phyloP scores from a whole-genome alignment of 2,797 vertebrate genomes.

The Buceros bicornis region DNA sequence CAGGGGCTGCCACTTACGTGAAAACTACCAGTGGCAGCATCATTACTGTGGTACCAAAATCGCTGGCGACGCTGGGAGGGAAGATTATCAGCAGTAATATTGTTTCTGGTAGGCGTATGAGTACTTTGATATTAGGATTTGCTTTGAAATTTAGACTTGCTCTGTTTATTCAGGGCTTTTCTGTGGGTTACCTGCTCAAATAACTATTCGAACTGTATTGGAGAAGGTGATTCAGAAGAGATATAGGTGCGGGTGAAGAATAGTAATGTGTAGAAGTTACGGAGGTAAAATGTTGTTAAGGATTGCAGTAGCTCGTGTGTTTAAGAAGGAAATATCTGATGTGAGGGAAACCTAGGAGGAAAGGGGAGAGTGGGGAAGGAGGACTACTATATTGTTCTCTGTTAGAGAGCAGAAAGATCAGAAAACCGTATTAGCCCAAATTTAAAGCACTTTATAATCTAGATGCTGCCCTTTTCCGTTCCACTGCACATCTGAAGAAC shows the following conservation, averaged over 20 bases:
- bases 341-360: background rate
- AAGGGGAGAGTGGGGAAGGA: background rate
- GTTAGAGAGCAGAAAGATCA: background rate
- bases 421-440: background rate
- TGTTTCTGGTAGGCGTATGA: slow-evolving; percentile 89
- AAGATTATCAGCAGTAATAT: slow-evolving; percentile 99
- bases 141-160: background rate
- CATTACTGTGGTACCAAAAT: slow-evolving; percentile 98
- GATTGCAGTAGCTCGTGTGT: background rate
- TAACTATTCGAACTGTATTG: background rate
- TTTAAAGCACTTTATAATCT: background rate
- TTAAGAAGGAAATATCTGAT: background rate
- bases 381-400: background rate
- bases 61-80: slow-evolving; percentile 93
- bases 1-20: slow-evolving; percentile 92
- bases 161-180: background rate
- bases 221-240: background rate
- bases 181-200: background rate
- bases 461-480: background rate
- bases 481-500: background rate
- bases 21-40: slow-evolving; percentile 99
- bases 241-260: background rate
- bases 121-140: background rate
- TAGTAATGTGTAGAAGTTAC: background rate
- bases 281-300: background rate